Percentiles rank a stretch among this genome's conserved stretches.
phyloP scores from a whole-genome alignment of 2,888 invertebrate genomes.

The Eurytoma californica region DNA sequence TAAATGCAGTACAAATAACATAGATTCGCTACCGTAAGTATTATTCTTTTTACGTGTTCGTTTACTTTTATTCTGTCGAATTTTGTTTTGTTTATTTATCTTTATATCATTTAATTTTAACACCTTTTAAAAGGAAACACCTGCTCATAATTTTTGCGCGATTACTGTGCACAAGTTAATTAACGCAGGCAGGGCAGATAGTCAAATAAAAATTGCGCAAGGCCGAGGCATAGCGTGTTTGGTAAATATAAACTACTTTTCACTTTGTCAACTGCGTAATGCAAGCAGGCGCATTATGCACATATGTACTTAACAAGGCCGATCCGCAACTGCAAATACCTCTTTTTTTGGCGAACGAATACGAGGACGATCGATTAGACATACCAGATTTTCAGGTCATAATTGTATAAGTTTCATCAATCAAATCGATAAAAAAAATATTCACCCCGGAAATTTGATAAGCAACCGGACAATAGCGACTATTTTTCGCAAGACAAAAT shows the following conservation, averaged over 20 bases:
- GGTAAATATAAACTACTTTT: constrained; percentile 53
- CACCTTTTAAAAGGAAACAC: no score
- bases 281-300: constrained; percentile 24
- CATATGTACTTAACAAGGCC: constrained; percentile 31
- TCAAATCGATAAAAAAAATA: not conserved
- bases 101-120: no score
- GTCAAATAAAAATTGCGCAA: constrained; percentile 45
- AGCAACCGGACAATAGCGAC: not conserved
- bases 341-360: constrained; percentile 22
- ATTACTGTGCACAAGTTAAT: no score
- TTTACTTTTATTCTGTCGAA: no score
- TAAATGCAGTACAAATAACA: no score
- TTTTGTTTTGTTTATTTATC: no score
- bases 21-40: no score
- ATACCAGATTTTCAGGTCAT: constrained; percentile 38
- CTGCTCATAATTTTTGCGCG: no score
- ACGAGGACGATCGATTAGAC: constrained; percentile 39
- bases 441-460: not conserved
- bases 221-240: constrained; percentile 38
- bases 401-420: no score
- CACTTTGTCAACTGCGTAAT: constrained; percentile 26
- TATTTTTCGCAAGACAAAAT: not conserved
- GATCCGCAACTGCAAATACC: constrained; percentile 21
- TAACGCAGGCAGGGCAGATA: not conserved
- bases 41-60: no score